phyloP scores from a whole-genome alignment of 1,140 invertebrate genomes.

The Lepidurus packardi region DNA sequence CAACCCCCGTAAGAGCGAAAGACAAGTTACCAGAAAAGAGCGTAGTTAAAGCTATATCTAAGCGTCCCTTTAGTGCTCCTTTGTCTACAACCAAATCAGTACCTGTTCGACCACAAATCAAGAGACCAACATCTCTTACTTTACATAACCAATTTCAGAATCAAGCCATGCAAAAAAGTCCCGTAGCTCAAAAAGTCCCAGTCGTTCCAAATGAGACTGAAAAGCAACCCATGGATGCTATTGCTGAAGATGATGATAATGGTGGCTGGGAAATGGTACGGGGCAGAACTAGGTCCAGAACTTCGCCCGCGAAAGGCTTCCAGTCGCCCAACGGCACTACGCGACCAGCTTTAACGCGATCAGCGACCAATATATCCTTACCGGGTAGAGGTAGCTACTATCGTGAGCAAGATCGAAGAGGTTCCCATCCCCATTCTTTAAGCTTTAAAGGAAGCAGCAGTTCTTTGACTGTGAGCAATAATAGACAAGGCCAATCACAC shows the following conservation, averaged over 20 bases:
- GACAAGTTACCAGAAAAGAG: not conserved
- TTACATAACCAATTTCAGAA: too few species aligned
- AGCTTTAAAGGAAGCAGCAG: not conserved
- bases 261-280: conserved; percentile 37
- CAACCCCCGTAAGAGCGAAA: not conserved
- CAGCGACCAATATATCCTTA: conserved; percentile 31
- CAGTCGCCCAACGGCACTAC: not conserved
- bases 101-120: not conserved
- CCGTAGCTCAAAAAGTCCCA: not conserved
- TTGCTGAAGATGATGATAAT: not conserved
- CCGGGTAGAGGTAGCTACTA: conserved; percentile 38
- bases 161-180: not conserved
- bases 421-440: conserved; percentile 35
- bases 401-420: conserved; percentile 38
- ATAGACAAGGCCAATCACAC: conserved; percentile 6
- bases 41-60: not conserved
- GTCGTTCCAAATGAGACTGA: not conserved
- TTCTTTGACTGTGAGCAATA: not conserved
- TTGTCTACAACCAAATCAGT: not conserved
- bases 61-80: not conserved
- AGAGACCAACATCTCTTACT: not conserved
- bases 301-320: conserved; percentile 33
- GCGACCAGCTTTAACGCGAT: conserved; percentile 36
- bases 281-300: conserved; percentile 35
- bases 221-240: not conserved